phyloP scores from a whole-genome alignment of 2,888 invertebrate genomes.

The Glyphotaelius pellucidus region DNA sequence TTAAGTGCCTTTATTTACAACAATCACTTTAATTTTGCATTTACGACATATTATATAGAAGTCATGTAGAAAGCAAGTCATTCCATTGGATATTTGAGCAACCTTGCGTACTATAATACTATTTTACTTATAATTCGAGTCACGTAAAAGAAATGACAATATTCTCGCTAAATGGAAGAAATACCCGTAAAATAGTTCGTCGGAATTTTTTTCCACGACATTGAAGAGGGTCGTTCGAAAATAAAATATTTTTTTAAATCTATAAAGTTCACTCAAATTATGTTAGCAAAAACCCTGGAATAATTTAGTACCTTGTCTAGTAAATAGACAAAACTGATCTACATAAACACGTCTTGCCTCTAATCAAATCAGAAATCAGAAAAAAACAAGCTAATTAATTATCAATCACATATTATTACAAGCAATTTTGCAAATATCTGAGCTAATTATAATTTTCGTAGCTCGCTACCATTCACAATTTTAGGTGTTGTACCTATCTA shows the following conservation, averaged over 20 bases:
- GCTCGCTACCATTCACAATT: not conserved
- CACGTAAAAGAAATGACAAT: not conserved
- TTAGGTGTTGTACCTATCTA: not conserved
- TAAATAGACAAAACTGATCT: constrained; percentile 10
- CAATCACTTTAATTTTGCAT: not conserved
- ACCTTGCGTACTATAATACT: not conserved
- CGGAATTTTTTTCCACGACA: not conserved
- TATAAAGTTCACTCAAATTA: not conserved
- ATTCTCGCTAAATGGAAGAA: not conserved
- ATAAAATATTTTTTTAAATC: not conserved
- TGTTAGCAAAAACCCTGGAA: constrained; percentile 13
- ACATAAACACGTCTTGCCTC: not conserved
- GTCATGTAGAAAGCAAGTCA: not conserved
- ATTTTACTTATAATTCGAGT: not conserved
- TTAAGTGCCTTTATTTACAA: not conserved
- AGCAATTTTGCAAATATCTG: not conserved
- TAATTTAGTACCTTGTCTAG: not conserved
- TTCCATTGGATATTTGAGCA: not conserved
- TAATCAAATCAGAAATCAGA: not conserved
- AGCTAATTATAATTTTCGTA: not conserved
- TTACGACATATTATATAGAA: not conserved
- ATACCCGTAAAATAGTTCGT: too few relatives aligned
- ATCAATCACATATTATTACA: constrained; percentile 14
- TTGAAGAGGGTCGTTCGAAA: not conserved
- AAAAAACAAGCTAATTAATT: not conserved